Evolutionary conservation across 2,797 vertebrate genomes (phyloP).

Genomic region (Cryptoblepharus egeriae): DNA sequence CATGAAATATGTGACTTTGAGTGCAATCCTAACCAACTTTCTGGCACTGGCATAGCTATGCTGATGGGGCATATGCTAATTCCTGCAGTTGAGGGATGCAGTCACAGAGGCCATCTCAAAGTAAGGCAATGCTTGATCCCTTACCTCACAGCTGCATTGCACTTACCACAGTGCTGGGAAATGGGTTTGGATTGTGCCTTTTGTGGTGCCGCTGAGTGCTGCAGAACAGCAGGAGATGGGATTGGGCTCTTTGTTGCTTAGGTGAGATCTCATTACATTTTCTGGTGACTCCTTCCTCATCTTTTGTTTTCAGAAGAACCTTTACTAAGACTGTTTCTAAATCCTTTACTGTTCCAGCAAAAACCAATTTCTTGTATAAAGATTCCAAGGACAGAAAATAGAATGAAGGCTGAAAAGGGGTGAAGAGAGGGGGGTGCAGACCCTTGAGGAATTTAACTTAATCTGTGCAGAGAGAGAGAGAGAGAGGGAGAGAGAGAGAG

Average conservation of each 20-base stretch:
- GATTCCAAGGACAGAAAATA: conserved; percentile 60
- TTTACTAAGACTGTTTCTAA: conserved; percentile 41
- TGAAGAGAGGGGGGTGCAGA: conserved; percentile 32
- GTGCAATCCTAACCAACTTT: too few species aligned
- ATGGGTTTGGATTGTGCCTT: too few species aligned
- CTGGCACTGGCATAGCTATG: too few species aligned
- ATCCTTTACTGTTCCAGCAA: conserved; percentile 61
- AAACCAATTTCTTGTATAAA: conserved; percentile 64
- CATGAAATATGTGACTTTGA: too few species aligned
- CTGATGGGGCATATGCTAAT: too few species aligned
- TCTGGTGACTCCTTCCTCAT: neutral
- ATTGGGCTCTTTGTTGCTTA: conserved; percentile 25
- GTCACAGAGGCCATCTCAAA: too few species aligned
- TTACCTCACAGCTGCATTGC: too few species aligned
- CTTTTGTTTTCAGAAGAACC: conserved; percentile 49
- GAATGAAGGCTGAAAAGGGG: conserved; percentile 49
- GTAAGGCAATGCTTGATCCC: too few species aligned
- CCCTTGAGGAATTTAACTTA: conserved; percentile 67
- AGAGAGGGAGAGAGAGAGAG: conserved; percentile 12
- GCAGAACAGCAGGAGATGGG: too few species aligned
- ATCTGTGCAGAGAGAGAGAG: conserved; percentile 21
- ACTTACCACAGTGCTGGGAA: too few species aligned
- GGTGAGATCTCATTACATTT: conserved; percentile 31
- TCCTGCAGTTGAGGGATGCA: too few species aligned
- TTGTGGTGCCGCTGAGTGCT: too few species aligned